These are phyloP conservation scores for Eidolon dupreanum DNA, from an alignment of 2,797 vertebrate species.

Conservation along the genomic window DNA sequence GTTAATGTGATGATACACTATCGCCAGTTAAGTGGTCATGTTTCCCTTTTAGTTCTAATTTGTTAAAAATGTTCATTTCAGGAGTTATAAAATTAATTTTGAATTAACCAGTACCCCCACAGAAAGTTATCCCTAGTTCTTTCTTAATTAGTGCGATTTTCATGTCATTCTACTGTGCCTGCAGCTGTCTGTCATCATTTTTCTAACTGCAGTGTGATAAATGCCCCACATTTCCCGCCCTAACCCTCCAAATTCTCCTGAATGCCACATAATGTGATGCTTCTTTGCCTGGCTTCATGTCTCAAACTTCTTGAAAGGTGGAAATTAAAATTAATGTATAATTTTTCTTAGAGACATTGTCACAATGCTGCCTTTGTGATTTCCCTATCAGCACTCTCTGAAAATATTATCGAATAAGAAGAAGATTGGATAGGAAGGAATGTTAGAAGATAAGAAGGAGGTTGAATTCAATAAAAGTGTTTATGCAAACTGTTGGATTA, in stretches of 20 bases:
- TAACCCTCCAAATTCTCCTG: background rate
- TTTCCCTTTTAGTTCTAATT: background rate
- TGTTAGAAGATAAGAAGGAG: background rate
- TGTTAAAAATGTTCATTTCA: background rate
- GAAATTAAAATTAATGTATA: background rate
- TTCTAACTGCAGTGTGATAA: background rate
- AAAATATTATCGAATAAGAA: background rate
- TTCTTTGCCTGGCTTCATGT: conserved; percentile 9
- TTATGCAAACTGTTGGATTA: background rate
- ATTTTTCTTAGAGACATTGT: background rate
- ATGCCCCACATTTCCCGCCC: background rate
- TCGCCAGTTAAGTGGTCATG: conserved; percentile 2
- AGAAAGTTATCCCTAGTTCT: background rate
- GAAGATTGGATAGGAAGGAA: background rate
- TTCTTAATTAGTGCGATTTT: conserved; percentile 23
- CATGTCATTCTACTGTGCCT: background rate
- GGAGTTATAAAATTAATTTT: conserved; percentile 21
- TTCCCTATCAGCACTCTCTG: background rate
- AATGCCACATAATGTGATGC: background rate
- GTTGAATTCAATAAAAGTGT: background rate
- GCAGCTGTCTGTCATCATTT: background rate
- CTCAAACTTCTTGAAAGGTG: conserved; percentile 1
- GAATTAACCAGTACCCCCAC: background rate
- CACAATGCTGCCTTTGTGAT: background rate
- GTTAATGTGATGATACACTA: conserved; percentile 34